phyloP scores from a whole-genome alignment of 1,140 invertebrate species.

The Calephelis nemesis region DNA sequence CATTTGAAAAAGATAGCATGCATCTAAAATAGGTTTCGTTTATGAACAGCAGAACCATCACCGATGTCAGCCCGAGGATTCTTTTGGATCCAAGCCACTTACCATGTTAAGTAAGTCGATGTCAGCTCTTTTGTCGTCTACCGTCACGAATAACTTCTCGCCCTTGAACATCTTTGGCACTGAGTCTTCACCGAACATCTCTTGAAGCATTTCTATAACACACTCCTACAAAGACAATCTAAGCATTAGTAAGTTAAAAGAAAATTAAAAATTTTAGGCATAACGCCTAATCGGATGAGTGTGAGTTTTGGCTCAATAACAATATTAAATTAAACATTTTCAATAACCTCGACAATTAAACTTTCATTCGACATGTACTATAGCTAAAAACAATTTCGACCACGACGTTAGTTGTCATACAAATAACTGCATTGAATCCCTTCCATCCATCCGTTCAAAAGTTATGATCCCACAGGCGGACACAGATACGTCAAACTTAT shows the following conservation, averaged over 20 bases:
- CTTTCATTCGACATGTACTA: too few relatives aligned
- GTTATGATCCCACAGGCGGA: too few relatives aligned
- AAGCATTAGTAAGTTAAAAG: neutral
- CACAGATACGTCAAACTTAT: too few relatives aligned
- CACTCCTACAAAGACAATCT: constrained; percentile 84
- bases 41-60: neutral
- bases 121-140: constrained; percentile 91
- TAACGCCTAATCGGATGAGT: neutral
- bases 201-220: constrained; percentile 94
- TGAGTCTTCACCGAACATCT: constrained; percentile 96
- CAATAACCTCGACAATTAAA: too few relatives aligned
- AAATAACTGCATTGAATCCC: too few relatives aligned
- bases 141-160: constrained; percentile 91
- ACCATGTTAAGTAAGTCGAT: constrained; percentile 92
- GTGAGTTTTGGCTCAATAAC: neutral
- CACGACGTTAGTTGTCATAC: too few relatives aligned
- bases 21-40: neutral
- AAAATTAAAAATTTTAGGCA: neutral
- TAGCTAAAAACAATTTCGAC: too few relatives aligned
- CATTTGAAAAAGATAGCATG: too few relatives aligned
- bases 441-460: too few relatives aligned
- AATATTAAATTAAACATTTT: too few relatives aligned
- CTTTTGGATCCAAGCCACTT: constrained; percentile 7
- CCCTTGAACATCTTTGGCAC: constrained; percentile 97
- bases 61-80: too few relatives aligned